Base-by-base conservation (phyloP, 2,797 vertebrate genomes). In the Pseudocheirus occidentalis region DNA sequence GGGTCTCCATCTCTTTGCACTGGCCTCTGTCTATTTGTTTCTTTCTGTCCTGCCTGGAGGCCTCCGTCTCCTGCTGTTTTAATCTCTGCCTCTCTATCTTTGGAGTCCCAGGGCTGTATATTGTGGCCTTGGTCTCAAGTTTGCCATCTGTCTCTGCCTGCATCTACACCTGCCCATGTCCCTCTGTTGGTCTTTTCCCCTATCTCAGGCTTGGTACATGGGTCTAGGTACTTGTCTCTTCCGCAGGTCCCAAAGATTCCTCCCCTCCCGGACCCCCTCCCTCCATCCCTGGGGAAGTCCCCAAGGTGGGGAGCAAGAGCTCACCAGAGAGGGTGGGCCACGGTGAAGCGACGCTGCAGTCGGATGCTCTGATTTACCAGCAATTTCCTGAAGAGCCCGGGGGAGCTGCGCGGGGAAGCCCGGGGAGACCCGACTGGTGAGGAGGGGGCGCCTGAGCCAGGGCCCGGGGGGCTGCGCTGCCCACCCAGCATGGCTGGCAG, bases 351-450 rank as follows among this genome's bases (percentile, higher is more conserved):
- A 95, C 99, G 98, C 99, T 99, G 99, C 94, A 99, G 98, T 92
- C 99, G 98, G 98, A 99, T 99, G 98, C 99, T 99, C 96, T 99
- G 99, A 97, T 99, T 99, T 99, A 99, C 98, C 98, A 99, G 97
- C 96, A 99, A 98, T 98, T 99, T 99, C 95, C 99, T 98, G 98
- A 99, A 99, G 98, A 99, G 98, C 96, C 99, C 95, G 0, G 99
- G 99, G 10, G 99, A 99, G 97, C 99, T 98, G 59, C 98, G 97
- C 16, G 99, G 99, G n/a, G 99, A 99, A 53, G 97, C 98, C 0
- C 98, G 98, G 0, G 99, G 99, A 12, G 99, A 99, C 12, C 96
- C 50, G 0, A 95, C 90, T 34, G 94, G 97, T 0, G 94, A 28
- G 73, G 91, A 18, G 96, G 95, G 7, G 96, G 94, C 53, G 0